These are phyloP conservation scores for Sigmodon hispidus DNA, from an alignment of 2,113 vertebrate species.

Conservation along the genomic window DNA sequence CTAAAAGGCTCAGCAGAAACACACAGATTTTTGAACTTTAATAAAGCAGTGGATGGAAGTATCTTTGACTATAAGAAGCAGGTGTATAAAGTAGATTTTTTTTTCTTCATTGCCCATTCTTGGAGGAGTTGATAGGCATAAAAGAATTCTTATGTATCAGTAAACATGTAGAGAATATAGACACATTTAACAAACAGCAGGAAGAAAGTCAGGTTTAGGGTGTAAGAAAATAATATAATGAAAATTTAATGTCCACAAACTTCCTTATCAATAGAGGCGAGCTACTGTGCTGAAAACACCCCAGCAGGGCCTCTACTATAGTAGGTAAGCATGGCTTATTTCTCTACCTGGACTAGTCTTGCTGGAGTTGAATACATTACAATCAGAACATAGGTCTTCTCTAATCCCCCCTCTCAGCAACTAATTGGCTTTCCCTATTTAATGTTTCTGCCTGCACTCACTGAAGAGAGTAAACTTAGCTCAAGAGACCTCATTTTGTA, in stretches of 20 bases:
- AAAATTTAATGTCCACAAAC: conserved; percentile 69
- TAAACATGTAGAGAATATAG: background rate
- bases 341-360: conserved; percentile 32
- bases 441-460: background rate
- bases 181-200: conserved; percentile 39
- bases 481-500: too few relatives aligned
- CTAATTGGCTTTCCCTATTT: background rate
- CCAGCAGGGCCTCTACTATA: background rate
- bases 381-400: conserved; percentile 6
- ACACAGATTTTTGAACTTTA: background rate
- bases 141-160: background rate
- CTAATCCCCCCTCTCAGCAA: background rate
- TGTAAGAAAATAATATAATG: conserved; percentile 66
- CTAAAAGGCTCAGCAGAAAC: background rate
- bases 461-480: too few relatives aligned
- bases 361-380: conserved; percentile 1
- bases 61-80: background rate
- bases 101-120: background rate
- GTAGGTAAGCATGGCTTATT: background rate
- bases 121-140: background rate
- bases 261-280: conserved; percentile 54
- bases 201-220: conserved; percentile 43
- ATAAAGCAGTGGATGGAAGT: background rate
- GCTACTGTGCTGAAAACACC: conserved; percentile 1
- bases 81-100: background rate